Evolutionary conservation across 2,113 vertebrate species (phyloP).

Genomic region (Vulpes lagopus): DNA sequence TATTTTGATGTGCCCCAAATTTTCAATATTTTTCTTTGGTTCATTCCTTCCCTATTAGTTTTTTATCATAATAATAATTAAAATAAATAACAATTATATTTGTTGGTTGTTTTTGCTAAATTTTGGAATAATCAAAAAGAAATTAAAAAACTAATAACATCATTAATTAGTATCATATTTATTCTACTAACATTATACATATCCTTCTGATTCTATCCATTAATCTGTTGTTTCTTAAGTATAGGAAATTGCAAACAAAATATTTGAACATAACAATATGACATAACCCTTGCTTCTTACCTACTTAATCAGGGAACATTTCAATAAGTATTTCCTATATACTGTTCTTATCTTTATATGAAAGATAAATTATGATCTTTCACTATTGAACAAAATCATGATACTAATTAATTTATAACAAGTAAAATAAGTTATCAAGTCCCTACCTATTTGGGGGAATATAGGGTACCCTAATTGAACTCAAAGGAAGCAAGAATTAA

Average conservation of each 20-base stretch:
- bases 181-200: neutral
- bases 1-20: conserved; percentile 57
- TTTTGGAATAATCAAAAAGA: conserved; percentile 23
- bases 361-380: neutral
- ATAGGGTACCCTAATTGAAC: neutral
- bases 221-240: conserved; percentile 34
- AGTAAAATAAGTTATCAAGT: neutral
- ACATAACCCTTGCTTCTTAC: neutral
- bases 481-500: neutral
- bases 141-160: conserved; percentile 22
- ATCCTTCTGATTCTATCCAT: neutral
- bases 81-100: conserved; percentile 49
- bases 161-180: conserved; percentile 49
- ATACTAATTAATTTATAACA: conserved; percentile 6
- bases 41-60: conserved; percentile 56
- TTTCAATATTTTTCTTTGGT: conserved; percentile 73
- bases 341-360: neutral
- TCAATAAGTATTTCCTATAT: neutral
- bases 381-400: neutral
- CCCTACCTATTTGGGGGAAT: neutral
- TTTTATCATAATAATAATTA: conserved; percentile 46
- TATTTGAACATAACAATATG: neutral
- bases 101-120: conserved; percentile 37
- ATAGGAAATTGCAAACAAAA: neutral
- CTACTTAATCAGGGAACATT: neutral